phyloP scores from a whole-genome alignment of 1,140 invertebrate species.

The Trichomalopsis sarcophagae region DNA sequence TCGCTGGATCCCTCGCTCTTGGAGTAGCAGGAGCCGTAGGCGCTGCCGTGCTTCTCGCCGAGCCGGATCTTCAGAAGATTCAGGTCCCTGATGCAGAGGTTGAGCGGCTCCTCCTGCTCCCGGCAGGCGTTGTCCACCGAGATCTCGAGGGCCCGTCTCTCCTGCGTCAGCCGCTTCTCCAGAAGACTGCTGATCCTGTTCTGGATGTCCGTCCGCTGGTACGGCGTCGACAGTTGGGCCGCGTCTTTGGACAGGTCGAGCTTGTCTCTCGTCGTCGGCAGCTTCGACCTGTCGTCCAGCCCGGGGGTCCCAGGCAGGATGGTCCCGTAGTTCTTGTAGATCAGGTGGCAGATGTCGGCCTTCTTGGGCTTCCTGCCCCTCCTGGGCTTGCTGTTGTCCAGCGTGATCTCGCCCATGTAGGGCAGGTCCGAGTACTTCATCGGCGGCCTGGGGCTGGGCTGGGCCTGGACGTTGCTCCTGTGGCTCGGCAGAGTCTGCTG shows the following conservation, averaged over 20 bases:
- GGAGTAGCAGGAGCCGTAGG: constrained; percentile 75
- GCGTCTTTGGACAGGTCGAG: constrained; percentile 37
- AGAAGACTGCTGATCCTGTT: constrained; percentile 82
- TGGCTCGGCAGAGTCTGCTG: neutral
- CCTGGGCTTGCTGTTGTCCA: constrained; percentile 89
- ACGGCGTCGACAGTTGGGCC: constrained; percentile 61
- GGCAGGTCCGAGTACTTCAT: constrained; percentile 89
- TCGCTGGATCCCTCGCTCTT: constrained; percentile 77
- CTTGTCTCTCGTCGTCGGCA: constrained; percentile 55
- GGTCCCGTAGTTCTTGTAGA: constrained; percentile 92
- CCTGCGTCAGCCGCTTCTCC: constrained; percentile 82
- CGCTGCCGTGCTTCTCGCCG: constrained; percentile 77
- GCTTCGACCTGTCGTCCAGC: constrained; percentile 67
- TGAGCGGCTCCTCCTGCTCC: constrained; percentile 84
- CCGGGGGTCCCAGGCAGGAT: constrained; percentile 85
- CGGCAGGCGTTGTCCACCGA: constrained; percentile 58
- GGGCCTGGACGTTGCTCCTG: neutral
- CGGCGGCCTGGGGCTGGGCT: constrained; percentile 69
- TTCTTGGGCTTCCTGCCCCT: constrained; percentile 91
- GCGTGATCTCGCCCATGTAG: constrained; percentile 92
- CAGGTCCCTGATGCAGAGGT: constrained; percentile 86
- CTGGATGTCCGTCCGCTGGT: constrained; percentile 79
- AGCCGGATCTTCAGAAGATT: constrained; percentile 81
- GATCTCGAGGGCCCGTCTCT: constrained; percentile 64
- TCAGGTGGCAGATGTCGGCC: constrained; percentile 92